phyloP scores from a whole-genome alignment of 2,797 vertebrate genomes.

The Phrynocephalus forsythii region DNA sequence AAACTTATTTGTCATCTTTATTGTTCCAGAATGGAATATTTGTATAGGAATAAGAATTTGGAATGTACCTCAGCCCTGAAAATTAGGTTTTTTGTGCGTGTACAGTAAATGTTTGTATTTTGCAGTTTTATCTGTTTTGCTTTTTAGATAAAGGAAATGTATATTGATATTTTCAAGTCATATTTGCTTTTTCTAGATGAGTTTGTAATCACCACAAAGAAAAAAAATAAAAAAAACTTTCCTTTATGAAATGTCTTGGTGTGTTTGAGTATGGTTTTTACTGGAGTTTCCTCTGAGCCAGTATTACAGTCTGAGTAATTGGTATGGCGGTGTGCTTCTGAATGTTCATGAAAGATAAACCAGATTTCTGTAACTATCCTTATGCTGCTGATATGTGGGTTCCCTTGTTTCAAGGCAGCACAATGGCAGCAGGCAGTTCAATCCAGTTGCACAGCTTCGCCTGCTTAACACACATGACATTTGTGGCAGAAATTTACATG shows the following conservation, averaged over 20 bases:
- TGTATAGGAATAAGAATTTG: conserved; percentile 73
- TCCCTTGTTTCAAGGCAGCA: background rate
- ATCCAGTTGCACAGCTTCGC: no score
- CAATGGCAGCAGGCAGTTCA: no score
- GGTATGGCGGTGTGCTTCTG: background rate
- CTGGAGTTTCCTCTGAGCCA: background rate
- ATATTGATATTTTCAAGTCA: conserved; percentile 84
- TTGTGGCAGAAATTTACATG: no score
- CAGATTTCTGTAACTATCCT: background rate
- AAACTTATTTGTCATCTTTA: conserved; percentile 66
- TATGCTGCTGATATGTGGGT: background rate
- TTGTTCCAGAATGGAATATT: conserved; percentile 71
- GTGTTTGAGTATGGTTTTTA: background rate
- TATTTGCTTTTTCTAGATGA: conserved; percentile 81
- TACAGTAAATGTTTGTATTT: conserved; percentile 78
- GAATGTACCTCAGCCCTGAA: conserved; percentile 72
- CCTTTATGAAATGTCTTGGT: conserved; percentile 72
- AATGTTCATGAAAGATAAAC: background rate
- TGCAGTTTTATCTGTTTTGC: conserved; percentile 76
- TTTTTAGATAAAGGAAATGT: conserved; percentile 83
- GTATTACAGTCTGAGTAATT: background rate
- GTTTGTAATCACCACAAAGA: conserved; percentile 84
- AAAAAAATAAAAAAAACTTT: conserved; percentile 83
- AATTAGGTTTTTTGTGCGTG: conserved; percentile 71
- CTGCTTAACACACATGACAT: no score